Evolutionary conservation across 2,797 vertebrate genomes (phyloP).

Genomic region (Eremophila alpestris): DNA sequence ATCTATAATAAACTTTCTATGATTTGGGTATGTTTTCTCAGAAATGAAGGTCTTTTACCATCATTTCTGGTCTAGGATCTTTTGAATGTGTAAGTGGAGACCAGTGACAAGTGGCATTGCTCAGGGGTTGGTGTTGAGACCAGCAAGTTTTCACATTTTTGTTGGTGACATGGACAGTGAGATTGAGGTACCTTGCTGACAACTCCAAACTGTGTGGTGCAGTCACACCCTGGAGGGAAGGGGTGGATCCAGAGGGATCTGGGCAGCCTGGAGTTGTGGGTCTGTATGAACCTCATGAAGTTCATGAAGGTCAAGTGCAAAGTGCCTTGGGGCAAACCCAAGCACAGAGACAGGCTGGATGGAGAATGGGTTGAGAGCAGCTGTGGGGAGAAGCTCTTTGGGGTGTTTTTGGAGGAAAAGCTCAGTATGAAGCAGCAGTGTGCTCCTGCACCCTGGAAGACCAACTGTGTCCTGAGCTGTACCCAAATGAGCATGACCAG

Average conservation of each 20-base stretch:
- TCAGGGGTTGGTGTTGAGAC: background rate
- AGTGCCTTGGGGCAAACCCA: rapidly evolving
- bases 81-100: background rate
- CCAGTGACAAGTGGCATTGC: background rate
- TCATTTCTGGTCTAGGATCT: background rate
- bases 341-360: background rate
- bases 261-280: background rate
- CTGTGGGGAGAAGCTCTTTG: background rate
- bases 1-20: background rate
- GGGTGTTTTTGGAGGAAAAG: background rate
- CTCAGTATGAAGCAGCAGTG: background rate
- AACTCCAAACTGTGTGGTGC: background rate
- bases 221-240: background rate
- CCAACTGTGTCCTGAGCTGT: too few species aligned
- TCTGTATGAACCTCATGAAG: background rate
- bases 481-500: background rate
- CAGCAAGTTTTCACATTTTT: background rate
- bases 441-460: background rate
- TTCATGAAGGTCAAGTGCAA: background rate
- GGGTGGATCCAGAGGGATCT: background rate
- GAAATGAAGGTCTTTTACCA: background rate
- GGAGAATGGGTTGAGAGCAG: background rate
- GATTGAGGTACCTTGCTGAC: too few species aligned
- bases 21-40: background rate
- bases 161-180: background rate